A percentile compares a stretch with the other conserved stretches of the same genome.
Evolutionary conservation across 2,113 vertebrate genomes (phyloP).

Genomic region (Gnathonemus echidnorhynchus): DNA sequence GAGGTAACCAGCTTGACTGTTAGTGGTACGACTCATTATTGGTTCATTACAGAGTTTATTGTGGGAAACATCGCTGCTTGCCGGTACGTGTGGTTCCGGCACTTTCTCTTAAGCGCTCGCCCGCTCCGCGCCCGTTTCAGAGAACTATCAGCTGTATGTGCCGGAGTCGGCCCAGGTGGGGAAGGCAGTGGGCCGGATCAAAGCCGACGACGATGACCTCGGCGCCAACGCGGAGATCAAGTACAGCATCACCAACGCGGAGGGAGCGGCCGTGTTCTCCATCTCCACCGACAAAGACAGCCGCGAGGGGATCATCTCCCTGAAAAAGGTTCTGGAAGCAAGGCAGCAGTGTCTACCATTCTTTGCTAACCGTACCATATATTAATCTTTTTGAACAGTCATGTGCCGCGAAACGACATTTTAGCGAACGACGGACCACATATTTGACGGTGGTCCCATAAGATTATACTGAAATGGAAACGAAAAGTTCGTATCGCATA

Average conservation of each 20-base stretch:
- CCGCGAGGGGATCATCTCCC: slow-evolving; percentile 83
- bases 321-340: slow-evolving; percentile 75
- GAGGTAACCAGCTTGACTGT: not conserved
- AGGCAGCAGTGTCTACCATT: not conserved
- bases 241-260: slow-evolving; percentile 87
- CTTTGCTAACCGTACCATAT: not conserved
- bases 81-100: not conserved
- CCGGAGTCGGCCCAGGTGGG: slow-evolving; percentile 91
- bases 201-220: slow-evolving; percentile 88
- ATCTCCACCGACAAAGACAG: slow-evolving; percentile 87
- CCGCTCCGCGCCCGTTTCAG: slow-evolving; percentile 10
- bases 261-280: slow-evolving; percentile 79
- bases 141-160: slow-evolving; percentile 95
- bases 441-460: not conserved
- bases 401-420: not conserved
- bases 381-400: not conserved
- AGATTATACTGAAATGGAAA: not conserved
- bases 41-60: not conserved
- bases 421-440: not conserved
- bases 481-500: not conserved
- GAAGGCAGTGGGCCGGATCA: slow-evolving; percentile 92
- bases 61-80: not conserved
- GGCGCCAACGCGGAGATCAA: slow-evolving; percentile 89
- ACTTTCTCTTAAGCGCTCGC: not conserved
- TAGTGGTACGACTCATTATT: not conserved